Conservation (phyloP, 2,797 vertebrate species). For the Steatocranus sp. region DNA sequence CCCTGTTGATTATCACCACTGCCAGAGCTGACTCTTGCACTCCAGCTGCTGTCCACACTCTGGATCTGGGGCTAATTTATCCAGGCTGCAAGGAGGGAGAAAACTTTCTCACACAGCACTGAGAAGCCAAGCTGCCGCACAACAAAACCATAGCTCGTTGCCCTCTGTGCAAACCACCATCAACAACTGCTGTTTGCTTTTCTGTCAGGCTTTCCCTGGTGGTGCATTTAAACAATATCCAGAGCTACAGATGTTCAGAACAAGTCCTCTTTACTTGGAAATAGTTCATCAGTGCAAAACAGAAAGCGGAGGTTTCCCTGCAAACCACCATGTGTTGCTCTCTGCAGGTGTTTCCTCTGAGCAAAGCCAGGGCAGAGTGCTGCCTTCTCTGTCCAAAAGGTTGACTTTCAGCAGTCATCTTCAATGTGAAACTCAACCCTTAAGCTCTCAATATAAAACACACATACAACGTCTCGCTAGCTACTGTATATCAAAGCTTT, state of each 20-base stretch:
- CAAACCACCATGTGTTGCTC: constrained; percentile 32
- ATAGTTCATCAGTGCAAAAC: constrained; percentile 34
- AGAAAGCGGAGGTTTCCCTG: constrained; percentile 19
- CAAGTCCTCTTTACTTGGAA: constrained; percentile 14
- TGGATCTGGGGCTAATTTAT: constrained; percentile 73
- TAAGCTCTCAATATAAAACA: constrained; percentile 41
- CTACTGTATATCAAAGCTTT: constrained; percentile 39
- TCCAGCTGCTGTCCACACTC: constrained; percentile 76
- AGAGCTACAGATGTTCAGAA: constrained; percentile 34
- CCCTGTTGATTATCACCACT: constrained; percentile 77
- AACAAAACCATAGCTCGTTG: background rate
- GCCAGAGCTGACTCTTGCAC: constrained; percentile 71
- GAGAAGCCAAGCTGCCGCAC: constrained; percentile 15
- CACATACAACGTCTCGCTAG: background rate
- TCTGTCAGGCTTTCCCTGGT: constrained; percentile 9
- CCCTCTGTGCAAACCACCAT: constrained; percentile 1
- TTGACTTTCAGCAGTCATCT: constrained; percentile 34
- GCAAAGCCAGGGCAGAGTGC: constrained; percentile 21
- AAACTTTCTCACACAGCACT: constrained; percentile 63
- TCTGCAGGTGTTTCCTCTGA: constrained; percentile 70
- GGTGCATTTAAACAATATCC: constrained; percentile 41
- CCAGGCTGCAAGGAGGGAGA: constrained; percentile 61
- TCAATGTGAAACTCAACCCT: constrained; percentile 22
- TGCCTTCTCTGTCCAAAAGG: constrained; percentile 28
- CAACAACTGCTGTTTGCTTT: constrained; percentile 6